Percentiles rank a stretch among this genome's conserved stretches.
Evolutionary conservation across 2,888 invertebrate species (phyloP).

Genomic region (Hesperia comma): DNA sequence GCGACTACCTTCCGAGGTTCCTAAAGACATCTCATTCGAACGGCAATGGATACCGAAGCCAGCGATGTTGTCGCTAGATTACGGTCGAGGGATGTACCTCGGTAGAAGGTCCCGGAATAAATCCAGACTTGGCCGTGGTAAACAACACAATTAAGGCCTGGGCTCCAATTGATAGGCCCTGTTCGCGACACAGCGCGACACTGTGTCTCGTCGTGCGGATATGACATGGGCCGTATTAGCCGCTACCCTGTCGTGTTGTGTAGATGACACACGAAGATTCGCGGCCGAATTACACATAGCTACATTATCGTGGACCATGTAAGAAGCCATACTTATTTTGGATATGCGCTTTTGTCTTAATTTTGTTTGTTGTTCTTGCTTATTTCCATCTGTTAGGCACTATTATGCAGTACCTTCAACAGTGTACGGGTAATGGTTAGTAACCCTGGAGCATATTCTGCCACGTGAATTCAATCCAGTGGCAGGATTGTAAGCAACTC

Average conservation of each 20-base stretch:
- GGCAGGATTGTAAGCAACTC: no score
- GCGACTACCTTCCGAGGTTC: no score
- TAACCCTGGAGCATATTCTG: no score
- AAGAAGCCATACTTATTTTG: not conserved
- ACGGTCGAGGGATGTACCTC: conserved; percentile 16
- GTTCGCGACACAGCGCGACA: conserved; percentile 37
- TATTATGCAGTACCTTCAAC: no score
- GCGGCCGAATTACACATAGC: conserved; percentile 19
- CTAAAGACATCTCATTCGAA: not conserved
- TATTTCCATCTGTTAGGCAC: no score
- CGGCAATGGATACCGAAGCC: conserved; percentile 36
- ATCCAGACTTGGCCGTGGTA: conserved; percentile 62
- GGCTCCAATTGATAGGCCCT: conserved; percentile 54
- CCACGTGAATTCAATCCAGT: no score
- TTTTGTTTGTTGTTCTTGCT: no score
- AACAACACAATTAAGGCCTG: conserved; percentile 68
- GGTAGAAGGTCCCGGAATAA: conserved; percentile 52
- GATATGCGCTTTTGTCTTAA: not conserved
- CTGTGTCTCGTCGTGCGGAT: conserved; percentile 13
- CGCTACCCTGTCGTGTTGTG: conserved; percentile 6
- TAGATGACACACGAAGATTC: conserved; percentile 3
- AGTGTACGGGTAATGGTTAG: no score
- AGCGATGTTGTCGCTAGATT: conserved; percentile 5
- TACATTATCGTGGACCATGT: conserved; percentile 17
- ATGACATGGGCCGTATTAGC: not conserved